phyloP scores from a whole-genome alignment of 2,113 vertebrate species.

The Eolophus roseicapilla region DNA sequence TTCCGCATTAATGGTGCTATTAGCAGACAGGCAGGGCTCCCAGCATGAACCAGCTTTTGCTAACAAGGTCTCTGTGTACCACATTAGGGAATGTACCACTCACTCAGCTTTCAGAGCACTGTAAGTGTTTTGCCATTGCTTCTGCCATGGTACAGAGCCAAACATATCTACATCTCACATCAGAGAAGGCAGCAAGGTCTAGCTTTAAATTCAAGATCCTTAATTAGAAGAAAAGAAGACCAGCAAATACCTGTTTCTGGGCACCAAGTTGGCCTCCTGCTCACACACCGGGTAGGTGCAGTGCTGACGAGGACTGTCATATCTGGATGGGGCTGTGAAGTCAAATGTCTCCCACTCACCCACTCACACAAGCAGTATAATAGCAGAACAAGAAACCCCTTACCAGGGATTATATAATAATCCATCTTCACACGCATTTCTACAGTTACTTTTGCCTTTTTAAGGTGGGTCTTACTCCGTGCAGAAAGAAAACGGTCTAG shows the following conservation, averaged over 20 bases:
- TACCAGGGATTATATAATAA: not conserved
- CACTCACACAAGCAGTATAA: not conserved
- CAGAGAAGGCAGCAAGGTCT: not conserved
- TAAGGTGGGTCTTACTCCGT: not conserved
- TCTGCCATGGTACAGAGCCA: not conserved
- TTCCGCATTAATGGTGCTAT: not conserved
- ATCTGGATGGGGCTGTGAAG: not conserved
- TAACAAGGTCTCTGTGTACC: not conserved
- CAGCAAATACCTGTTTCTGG: not conserved
- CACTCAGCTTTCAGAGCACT: not conserved
- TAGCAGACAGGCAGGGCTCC: not conserved
- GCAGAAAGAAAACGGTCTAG: not conserved
- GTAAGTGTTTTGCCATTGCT: not conserved
- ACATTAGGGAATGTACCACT: not conserved
- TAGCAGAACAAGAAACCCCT: not conserved
- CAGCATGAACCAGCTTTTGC: not conserved
- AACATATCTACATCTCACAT: not conserved
- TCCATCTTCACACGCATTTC: not conserved
- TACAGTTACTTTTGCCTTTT: not conserved
- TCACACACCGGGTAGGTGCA: accelerated
- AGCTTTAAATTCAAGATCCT: not conserved
- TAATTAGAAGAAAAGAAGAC: not conserved
- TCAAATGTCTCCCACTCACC: not conserved
- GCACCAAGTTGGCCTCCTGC: not conserved
- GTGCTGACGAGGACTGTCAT: not conserved